Evolutionary conservation across 2,797 vertebrate genomes (phyloP).

Genomic region (Zenarchopterus dispar): DNA sequence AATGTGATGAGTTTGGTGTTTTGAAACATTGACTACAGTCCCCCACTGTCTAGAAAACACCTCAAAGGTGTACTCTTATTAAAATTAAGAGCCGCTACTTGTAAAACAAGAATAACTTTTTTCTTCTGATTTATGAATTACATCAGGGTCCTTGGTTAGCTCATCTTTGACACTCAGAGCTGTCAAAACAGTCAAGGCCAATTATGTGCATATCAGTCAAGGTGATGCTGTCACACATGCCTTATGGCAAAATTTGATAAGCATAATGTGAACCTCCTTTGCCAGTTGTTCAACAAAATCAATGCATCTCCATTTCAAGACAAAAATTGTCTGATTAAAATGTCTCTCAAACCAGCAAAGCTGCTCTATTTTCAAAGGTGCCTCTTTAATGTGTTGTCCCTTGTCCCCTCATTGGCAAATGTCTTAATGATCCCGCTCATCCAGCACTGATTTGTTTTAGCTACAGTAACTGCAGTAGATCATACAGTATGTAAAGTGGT

Average conservation of each 20-base stretch:
- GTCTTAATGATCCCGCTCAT: slow-evolving; percentile 60
- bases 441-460: slow-evolving; percentile 72
- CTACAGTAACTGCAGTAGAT: slow-evolving; percentile 75
- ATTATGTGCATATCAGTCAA: slow-evolving; percentile 67
- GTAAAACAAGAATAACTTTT: slow-evolving; percentile 16
- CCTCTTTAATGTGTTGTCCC: slow-evolving; percentile 77
- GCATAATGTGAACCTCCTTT: slow-evolving; percentile 64
- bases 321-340: slow-evolving; percentile 20
- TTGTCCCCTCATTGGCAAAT: slow-evolving; percentile 59
- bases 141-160: slow-evolving; percentile 16
- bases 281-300: slow-evolving; percentile 29
- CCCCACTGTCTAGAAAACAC: slow-evolving; percentile 67
- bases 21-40: slow-evolving; percentile 75
- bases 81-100: slow-evolving; percentile 58
- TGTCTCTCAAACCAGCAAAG: slow-evolving; percentile 71
- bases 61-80: slow-evolving; percentile 67
- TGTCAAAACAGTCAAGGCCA: slow-evolving; percentile 44
- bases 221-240: slow-evolving; percentile 56
- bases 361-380: slow-evolving; percentile 77
- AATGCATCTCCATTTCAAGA: slow-evolving; percentile 39
- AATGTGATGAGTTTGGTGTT: slow-evolving; percentile 64
- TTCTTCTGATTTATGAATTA: slow-evolving; percentile 1
- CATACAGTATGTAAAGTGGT: slow-evolving; percentile 77
- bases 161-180: slow-evolving; percentile 27
- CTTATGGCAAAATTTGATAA: slow-evolving; percentile 65